phyloP scores from a whole-genome alignment of 2,113 vertebrate genomes.

The Noctilio leporinus region DNA sequence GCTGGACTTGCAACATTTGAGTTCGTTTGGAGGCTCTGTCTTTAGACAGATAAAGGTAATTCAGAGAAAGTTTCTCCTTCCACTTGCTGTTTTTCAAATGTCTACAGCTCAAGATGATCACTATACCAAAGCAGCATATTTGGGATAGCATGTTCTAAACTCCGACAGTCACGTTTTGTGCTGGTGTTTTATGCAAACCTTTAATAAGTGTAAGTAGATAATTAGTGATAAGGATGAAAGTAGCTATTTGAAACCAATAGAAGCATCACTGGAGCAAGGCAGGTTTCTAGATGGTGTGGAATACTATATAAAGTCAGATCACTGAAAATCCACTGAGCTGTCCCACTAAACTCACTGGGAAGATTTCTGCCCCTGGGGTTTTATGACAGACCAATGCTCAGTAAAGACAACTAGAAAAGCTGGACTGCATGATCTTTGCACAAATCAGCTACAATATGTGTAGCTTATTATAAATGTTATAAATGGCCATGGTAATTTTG shows the following conservation, averaged over 20 bases:
- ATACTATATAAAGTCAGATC: neutral
- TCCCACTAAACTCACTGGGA: neutral
- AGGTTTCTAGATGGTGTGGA: neutral
- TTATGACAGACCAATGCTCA: neutral
- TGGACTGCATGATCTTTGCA: no score
- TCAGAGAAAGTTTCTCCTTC: neutral
- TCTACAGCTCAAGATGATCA: neutral
- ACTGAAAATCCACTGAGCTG: neutral
- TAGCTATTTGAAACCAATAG: neutral
- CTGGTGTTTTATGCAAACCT: neutral
- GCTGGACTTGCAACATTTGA: neutral
- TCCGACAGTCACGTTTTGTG: neutral
- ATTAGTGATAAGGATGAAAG: neutral
- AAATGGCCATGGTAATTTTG: neutral
- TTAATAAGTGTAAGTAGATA: neutral
- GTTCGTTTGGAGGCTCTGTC: neutral
- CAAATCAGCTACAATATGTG: neutral
- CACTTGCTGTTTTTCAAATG: neutral
- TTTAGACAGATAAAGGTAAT: neutral
- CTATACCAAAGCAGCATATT: neutral
- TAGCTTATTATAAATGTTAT: no score
- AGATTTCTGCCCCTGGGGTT: neutral
- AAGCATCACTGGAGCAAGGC: neutral
- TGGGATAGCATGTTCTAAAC: neutral
- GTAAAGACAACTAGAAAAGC: neutral